These are phyloP conservation scores for Isotomurus palustris DNA, from an alignment of 2,888 invertebrate genomes.

Conservation along the genomic window DNA sequence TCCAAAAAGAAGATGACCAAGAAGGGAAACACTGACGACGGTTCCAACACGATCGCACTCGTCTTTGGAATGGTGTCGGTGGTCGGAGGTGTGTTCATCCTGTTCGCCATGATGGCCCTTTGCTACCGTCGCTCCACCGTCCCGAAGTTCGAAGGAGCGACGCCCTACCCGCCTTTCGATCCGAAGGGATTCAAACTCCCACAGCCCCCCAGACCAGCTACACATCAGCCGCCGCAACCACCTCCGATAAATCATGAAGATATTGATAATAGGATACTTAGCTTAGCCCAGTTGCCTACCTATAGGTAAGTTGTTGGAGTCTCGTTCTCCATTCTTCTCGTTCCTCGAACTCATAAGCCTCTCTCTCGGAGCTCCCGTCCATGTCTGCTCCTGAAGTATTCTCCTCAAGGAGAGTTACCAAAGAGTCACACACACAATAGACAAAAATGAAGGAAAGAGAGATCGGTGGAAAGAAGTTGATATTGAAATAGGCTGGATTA, in stretches of 20 bases:
- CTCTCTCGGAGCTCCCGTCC: neutral
- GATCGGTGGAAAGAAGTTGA: neutral
- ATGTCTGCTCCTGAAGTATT: neutral
- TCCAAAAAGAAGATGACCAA: constrained; percentile 30
- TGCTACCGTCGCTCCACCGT: constrained; percentile 66
- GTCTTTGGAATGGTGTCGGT: constrained; percentile 97
- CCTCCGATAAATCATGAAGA: constrained; percentile 52
- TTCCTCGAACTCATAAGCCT: neutral
- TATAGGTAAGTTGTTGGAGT: constrained; percentile 48
- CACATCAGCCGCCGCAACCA: constrained; percentile 30
- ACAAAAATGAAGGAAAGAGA: neutral
- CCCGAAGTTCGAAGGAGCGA: constrained; percentile 43
- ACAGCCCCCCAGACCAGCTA: constrained; percentile 20
- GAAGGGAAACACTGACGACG: constrained; percentile 77
- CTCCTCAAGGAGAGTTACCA: neutral
- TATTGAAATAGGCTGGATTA: neutral
- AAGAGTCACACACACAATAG: too few species aligned
- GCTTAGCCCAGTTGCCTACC: constrained; percentile 65
- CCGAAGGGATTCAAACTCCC: constrained; percentile 43
- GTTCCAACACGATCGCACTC: constrained; percentile 95
- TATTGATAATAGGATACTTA: constrained; percentile 74
- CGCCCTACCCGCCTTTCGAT: constrained; percentile 42
- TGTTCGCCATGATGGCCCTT: constrained; percentile 97
- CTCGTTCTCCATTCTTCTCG: constrained; percentile 1
- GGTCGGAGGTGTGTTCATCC: constrained; percentile 98